Base-by-base conservation (phyloP, 2,888 invertebrate species). In the Athripsodes cinereus region DNA sequence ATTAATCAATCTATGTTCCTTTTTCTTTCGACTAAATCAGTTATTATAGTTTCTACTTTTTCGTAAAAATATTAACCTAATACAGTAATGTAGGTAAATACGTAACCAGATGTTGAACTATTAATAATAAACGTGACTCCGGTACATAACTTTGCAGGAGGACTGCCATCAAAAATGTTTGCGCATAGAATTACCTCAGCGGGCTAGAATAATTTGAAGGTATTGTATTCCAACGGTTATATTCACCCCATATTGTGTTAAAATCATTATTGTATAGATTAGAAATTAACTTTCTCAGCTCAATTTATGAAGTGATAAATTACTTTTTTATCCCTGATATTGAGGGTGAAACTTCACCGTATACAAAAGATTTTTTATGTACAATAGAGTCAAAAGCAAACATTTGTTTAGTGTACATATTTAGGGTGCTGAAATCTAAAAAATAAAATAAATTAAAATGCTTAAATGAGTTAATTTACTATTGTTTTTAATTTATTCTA, bases 261-360 rank as follows among this genome's bases (percentile, higher is more conserved):
- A 31, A 8, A 13, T 40, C 16, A 40, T 40, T 34, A 22, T 20
- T n/a, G 22, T 50, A 54, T 53, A 46, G 50, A 46, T 40, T 56
- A n/a, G 21, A 40, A 44, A 56, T 52, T 55, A 35, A 40, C 22
- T 49, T 52, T 54, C 26, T 55, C 52, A 62, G 22, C 47, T 34
- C 22, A 31, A 47, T 53, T 58, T 48, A 49, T 26, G 26, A 22
- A 40, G 52, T 56, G 57, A 55, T 53, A 60, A 57, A 57, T 62
- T 56, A 71, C 34, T 40, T 53, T 57, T 59, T n/a, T 46, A 52
- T 3, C 16, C 21, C 21, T 22, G 19, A 16, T 34, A 31, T 59
- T n/a, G 35, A 47, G 52, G 52, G 56, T 53, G 34, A n/a, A 46
- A 47, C 16, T 8, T 6, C 3, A 26, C 10, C 10, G 3, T 26